Conservation (phyloP, 2,888 invertebrate species). For the Emesis russula region DNA sequence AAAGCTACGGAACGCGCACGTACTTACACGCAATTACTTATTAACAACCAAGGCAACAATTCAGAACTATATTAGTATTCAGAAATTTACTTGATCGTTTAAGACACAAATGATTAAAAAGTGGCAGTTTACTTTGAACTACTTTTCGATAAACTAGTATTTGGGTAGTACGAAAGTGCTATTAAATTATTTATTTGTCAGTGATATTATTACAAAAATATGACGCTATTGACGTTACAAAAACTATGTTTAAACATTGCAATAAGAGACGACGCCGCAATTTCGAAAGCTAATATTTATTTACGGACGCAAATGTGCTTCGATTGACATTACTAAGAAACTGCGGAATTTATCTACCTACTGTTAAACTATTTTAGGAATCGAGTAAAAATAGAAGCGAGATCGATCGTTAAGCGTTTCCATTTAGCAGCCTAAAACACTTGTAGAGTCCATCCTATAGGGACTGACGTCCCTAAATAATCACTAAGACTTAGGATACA, state of each 20-base stretch:
- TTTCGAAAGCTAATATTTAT: slow-evolving; percentile 14
- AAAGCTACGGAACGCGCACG: neutral
- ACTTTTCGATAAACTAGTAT: slow-evolving; percentile 3
- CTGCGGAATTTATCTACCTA: slow-evolving; percentile 86
- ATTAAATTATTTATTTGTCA: neutral
- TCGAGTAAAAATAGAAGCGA: slow-evolving; percentile 92
- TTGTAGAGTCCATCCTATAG: slow-evolving; percentile 91
- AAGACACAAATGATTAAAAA: neutral
- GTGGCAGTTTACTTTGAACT: slow-evolving; percentile 9
- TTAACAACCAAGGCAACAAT: neutral
- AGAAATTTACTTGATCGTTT: neutral
- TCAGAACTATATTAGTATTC: neutral
- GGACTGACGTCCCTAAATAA: slow-evolving; percentile 89
- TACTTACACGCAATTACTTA: neutral
- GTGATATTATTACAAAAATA: neutral
- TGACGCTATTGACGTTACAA: neutral
- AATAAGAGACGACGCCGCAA: neutral
- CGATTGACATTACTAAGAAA: slow-evolving; percentile 79
- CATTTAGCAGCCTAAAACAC: slow-evolving; percentile 91
- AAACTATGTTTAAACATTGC: neutral
- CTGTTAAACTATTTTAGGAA: slow-evolving; percentile 90
- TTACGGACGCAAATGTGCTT: slow-evolving; percentile 92
- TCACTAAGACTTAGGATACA: slow-evolving; percentile 94
- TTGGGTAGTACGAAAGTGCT: neutral
- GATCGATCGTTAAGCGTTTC: slow-evolving; percentile 94